Base-by-base conservation (phyloP, 1,140 invertebrate species). In the Harpegnathos saltator region DNA sequence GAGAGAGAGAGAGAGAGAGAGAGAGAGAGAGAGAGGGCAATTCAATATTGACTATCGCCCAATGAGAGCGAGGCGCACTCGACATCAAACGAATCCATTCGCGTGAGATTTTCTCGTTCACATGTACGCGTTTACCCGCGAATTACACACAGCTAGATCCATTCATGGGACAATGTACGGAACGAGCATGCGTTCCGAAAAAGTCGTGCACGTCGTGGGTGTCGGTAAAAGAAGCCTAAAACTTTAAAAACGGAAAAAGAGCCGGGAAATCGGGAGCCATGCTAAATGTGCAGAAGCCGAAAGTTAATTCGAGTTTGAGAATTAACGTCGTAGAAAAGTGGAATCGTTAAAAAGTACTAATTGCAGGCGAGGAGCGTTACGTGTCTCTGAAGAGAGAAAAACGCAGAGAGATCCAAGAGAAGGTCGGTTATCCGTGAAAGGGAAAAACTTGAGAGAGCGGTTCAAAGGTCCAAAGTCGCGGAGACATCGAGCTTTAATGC, bases 11-110 rank as follows among this genome's bases (percentile, higher is more conserved):
- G 54, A 15, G 33, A 52, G 48, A 48, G 15, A 50, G 56, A 65
- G 63, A 33, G 44, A 48, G 56, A 72, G 61, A 44, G 19, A n/a
- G 48, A 63, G 75, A 80, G 75, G 75, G 33, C 65, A 24, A 80
- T 80, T 71, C 75, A 80, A 80, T 80, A 80, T 80, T 80, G 75
- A 80, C 75, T 80, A 80, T 71, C 69, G 65, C 65, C 52, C 65
- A 48, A 71, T 59, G 75, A 80, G 65, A 71, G 52, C 14, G 75
- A 26, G 63, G 50, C 52, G 75, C 22, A 44, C 65, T 71, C 65
- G 75, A 80, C 75, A 80, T 80, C 75, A 80, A 80, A 80, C 65
- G 75, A 80, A 80, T 69, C 52, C 65, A 80, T 80, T 80, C 65
- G 63, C 75, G 75, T 22, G 69, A 58, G 52, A 80, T 80, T 80